These are phyloP conservation scores for Pseudochirops corinnae DNA, from an alignment of 2,797 vertebrate species.

Conservation along the genomic window DNA sequence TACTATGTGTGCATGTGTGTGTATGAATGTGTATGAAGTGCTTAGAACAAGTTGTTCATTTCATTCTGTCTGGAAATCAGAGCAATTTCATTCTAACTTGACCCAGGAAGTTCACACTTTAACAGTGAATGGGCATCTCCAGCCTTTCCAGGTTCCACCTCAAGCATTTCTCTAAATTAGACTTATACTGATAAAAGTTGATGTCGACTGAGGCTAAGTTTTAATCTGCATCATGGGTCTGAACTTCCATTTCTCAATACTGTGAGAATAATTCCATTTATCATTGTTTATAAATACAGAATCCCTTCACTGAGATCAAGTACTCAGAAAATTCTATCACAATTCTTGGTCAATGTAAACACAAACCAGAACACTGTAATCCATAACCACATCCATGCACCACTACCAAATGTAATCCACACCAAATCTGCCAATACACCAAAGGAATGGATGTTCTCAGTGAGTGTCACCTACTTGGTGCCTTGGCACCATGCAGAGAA, in stretches of 20 bases:
- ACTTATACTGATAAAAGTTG: background rate
- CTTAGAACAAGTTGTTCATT: accelerated
- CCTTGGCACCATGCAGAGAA: background rate
- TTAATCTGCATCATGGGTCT: background rate
- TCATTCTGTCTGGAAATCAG: accelerated
- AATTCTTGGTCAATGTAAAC: background rate
- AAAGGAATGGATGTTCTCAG: background rate
- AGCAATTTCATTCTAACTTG: background rate
- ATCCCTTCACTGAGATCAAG: background rate
- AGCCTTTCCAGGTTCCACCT: accelerated
- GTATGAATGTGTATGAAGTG: background rate
- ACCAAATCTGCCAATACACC: background rate
- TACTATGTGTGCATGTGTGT: background rate
- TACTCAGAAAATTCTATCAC: background rate
- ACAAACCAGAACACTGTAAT: background rate
- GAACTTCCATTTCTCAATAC: background rate
- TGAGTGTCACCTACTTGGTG: background rate
- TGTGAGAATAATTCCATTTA: background rate
- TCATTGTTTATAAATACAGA: background rate
- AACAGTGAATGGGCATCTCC: accelerated
- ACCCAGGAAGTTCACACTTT: accelerated
- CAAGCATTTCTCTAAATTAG: background rate
- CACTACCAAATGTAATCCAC: background rate
- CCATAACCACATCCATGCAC: background rate
- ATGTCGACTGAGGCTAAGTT: background rate